Evolutionary conservation across 1,140 invertebrate species (phyloP).

Genomic region (Neocloeon triangulifer): DNA sequence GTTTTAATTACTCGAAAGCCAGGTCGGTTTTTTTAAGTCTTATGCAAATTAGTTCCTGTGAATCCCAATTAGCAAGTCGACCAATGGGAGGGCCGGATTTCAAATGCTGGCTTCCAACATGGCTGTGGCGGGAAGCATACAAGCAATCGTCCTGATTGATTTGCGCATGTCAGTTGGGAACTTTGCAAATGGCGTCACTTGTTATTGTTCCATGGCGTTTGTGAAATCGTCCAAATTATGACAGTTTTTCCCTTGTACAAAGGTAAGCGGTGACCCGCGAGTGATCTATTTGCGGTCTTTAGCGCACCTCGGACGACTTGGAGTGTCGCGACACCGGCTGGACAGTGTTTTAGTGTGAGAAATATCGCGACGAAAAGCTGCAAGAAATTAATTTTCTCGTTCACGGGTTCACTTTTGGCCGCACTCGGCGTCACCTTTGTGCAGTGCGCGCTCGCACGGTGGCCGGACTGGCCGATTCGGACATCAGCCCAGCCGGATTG

Average conservation of each 20-base stretch:
- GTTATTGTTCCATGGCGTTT: conserved; percentile 45
- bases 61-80: neutral
- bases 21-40: neutral
- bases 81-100: conserved; percentile 3
- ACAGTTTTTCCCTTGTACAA: conserved; percentile 19
- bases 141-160: conserved; percentile 25
- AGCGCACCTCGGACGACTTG: too few relatives aligned
- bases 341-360: too few relatives aligned
- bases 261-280: conserved; percentile 17
- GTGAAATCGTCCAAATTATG: conserved; percentile 23
- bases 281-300: too few relatives aligned
- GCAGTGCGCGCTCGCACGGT: too few relatives aligned
- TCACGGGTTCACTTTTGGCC: too few relatives aligned
- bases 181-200: conserved; percentile 57
- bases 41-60: neutral
- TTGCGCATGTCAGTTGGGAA: conserved; percentile 36
- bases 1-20: too few relatives aligned
- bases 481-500: too few relatives aligned
- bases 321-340: too few relatives aligned
- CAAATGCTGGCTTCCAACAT: conserved; percentile 11
- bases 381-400: too few relatives aligned
- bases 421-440: too few relatives aligned
- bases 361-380: too few relatives aligned
- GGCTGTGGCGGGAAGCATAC: conserved; percentile 13
- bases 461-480: too few relatives aligned